Evolutionary conservation across 1,140 invertebrate species (phyloP).

Genomic region (Trypoxylus dichotomus): DNA sequence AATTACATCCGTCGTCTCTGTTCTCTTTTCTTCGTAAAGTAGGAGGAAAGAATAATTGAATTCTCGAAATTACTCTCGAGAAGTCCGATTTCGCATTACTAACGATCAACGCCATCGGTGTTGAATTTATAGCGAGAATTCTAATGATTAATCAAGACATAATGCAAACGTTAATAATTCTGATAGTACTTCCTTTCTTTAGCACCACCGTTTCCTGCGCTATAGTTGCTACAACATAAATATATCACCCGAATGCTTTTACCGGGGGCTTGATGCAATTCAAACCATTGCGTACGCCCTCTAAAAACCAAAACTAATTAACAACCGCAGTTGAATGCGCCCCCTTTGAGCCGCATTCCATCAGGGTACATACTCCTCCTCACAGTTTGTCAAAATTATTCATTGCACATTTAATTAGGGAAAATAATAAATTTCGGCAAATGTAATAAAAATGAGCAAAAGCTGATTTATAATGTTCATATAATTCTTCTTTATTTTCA

Average conservation of each 20-base stretch:
- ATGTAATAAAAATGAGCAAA: constrained; percentile 51
- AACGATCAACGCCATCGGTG: neutral
- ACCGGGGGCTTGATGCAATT: neutral
- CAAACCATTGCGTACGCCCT: neutral
- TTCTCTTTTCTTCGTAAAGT: neutral
- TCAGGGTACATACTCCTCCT: neutral
- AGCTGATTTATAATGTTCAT: constrained; percentile 54
- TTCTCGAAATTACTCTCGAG: neutral
- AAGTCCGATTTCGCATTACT: neutral
- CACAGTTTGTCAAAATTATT: constrained; percentile 34
- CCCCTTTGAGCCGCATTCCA: neutral
- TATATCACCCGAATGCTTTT: no score
- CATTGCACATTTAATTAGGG: constrained; percentile 46
- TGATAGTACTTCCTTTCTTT: neutral
- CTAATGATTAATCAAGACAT: neutral
- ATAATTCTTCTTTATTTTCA: constrained; percentile 57
- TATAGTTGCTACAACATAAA: no score
- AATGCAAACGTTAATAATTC: neutral
- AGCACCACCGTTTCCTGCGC: no score
- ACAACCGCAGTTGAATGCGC: constrained; percentile 13
- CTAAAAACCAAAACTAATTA: constrained; percentile 29
- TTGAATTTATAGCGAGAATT: neutral
- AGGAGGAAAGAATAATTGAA: constrained; percentile 8
- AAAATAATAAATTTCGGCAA: constrained; percentile 46
- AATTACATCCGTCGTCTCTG: neutral